phyloP scores from a whole-genome alignment of 2,113 vertebrate species.

The Nothobranchius kuhntae region DNA sequence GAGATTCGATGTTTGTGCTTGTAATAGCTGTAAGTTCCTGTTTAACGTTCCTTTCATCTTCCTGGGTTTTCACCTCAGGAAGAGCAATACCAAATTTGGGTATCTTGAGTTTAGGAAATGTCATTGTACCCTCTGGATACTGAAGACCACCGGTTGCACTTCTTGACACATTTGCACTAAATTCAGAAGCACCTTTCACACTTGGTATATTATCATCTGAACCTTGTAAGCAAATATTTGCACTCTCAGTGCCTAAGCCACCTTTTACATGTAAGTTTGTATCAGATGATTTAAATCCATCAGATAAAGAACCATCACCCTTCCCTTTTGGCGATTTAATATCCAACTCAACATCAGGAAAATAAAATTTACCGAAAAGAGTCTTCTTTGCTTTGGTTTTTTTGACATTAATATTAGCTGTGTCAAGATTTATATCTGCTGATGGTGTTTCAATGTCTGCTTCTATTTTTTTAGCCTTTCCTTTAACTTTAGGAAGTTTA shows the following conservation, averaged over 20 bases:
- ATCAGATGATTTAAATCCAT: slow-evolving; percentile 68
- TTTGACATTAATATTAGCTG: slow-evolving; percentile 73
- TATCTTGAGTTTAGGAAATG: slow-evolving; percentile 83
- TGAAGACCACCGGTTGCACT: slow-evolving; percentile 52
- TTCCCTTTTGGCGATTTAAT: slow-evolving; percentile 87
- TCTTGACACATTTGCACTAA: slow-evolving; percentile 41
- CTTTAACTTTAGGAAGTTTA: slow-evolving; percentile 91
- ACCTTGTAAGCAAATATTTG: slow-evolving; percentile 63
- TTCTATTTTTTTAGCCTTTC: slow-evolving; percentile 77
- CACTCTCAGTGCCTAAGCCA: slow-evolving; percentile 38
- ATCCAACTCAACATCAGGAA: slow-evolving; percentile 93
- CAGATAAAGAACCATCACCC: slow-evolving; percentile 72
- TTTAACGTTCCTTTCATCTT: slow-evolving; percentile 62
- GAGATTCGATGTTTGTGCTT: slow-evolving; percentile 46
- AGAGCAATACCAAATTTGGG: slow-evolving; percentile 84
- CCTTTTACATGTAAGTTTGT: slow-evolving; percentile 68
- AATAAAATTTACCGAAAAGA: slow-evolving; percentile 89
- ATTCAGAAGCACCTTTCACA: slow-evolving; percentile 52
- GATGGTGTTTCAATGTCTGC: slow-evolving; percentile 74
- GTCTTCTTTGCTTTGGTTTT: slow-evolving; percentile 85
- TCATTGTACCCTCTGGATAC: slow-evolving; percentile 71
- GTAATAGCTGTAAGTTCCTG: slow-evolving; percentile 50
- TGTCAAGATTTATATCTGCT: slow-evolving; percentile 46
- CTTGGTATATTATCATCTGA: slow-evolving; percentile 71
- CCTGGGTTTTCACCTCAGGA: slow-evolving; percentile 71